Conservation (phyloP, 1,140 invertebrate genomes). For the Propsilocerus akamusi region DNA sequence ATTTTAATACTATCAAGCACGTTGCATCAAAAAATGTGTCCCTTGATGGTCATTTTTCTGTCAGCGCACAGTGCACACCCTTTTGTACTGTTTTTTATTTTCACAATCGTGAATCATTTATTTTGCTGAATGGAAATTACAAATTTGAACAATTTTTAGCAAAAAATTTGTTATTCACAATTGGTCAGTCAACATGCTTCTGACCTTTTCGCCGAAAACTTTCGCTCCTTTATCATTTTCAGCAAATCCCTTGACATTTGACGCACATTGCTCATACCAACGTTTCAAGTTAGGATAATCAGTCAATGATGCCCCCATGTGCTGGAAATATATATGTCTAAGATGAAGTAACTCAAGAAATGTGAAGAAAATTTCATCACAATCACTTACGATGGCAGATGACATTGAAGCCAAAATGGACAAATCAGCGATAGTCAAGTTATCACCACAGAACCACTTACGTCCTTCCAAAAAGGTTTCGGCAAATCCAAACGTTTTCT, state of each 20-base stretch:
- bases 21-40: no score
- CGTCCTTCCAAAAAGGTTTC: conserved; percentile 31
- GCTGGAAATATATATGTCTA: conserved; percentile 26
- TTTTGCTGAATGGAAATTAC: no score
- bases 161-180: conserved; percentile 9
- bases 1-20: no score
- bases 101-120: no score
- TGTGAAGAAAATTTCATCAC: conserved; percentile 7
- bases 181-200: conserved; percentile 28
- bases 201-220: conserved; percentile 29
- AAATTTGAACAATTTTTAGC: no score
- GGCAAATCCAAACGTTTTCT: conserved; percentile 33
- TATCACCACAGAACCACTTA: conserved; percentile 36
- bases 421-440: conserved; percentile 44
- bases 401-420: conserved; percentile 30
- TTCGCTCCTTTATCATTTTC: conserved; percentile 34
- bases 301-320: conserved; percentile 41
- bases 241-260: conserved; percentile 27
- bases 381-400: conserved; percentile 34
- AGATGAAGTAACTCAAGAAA: neutral
- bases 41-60: no score
- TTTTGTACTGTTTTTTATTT: no score
- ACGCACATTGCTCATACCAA: conserved; percentile 39
- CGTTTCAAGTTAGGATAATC: conserved; percentile 38
- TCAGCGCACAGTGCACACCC: no score